Base-by-base conservation (phyloP, 2,113 vertebrate species). In the Hippopotamus amphibius region DNA sequence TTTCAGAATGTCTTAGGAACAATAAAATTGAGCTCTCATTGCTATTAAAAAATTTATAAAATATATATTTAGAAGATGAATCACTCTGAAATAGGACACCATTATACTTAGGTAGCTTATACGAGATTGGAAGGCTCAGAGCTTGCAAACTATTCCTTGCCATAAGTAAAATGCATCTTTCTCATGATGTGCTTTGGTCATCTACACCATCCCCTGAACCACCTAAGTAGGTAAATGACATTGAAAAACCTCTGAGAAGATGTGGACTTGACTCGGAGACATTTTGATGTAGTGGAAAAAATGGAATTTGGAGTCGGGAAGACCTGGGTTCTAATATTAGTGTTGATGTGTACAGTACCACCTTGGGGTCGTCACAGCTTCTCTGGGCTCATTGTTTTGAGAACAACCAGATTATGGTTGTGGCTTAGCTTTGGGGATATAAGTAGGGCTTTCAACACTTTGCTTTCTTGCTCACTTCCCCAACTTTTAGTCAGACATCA, bases 1-100 rank as follows among this genome's bases (percentile, higher is more conserved):
- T 90, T 87, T 90, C 82, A 89, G 71, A 72, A 57, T 93, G 37
- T 66, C 55, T 88, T 71, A n/a, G n/a, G 43, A 96, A 55, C 11
- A 94, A 63, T 84, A 84, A 85, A 93, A 88, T 2, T 15, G 3
- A 80, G 22, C 9, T 8, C 13, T 24, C 57, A 94, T 63, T 88
- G 19, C 4, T 76, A 41, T 19, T 22, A 22, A 50, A 72, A 59
- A 80, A 74, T 41, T n/a, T 3, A 43, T 79, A 55, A 93, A 68
- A 77, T 37, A 61, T 37, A 61, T 53, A 13, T 76, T 43, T 43
- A 50, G 72, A 55, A 88, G 85, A 81, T 16, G 53, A 72, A 19
- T 93, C 28, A 41, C 68, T 68, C 57, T 88, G 81, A 93, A 79
- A 55, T 50, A 76, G 53, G 14, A 19, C 19, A 63, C 76, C 12